Evolutionary conservation across 2,888 invertebrate species (phyloP).

Genomic region (Drosophila buzzatii): DNA sequence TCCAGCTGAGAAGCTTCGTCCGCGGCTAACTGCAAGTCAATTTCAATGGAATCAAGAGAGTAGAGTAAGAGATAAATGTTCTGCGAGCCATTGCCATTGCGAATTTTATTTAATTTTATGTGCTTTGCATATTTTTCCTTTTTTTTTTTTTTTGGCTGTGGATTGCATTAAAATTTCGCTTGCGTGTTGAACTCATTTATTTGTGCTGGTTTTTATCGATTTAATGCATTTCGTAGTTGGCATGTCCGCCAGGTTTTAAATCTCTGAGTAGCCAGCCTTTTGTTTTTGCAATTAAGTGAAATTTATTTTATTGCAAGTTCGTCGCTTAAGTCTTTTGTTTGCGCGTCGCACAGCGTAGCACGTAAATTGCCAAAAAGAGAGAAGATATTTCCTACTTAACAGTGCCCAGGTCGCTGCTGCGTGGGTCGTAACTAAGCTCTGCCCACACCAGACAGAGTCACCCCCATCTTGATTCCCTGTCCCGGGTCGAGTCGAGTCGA

Average conservation of each 20-base stretch:
- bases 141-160: slow-evolving; percentile 22
- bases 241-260: slow-evolving; percentile 43
- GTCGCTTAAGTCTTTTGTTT: slow-evolving; percentile 79
- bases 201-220: slow-evolving; percentile 68
- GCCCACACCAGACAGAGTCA: slow-evolving; percentile 1
- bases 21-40: slow-evolving; percentile 31
- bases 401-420: slow-evolving; percentile 38
- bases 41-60: slow-evolving; percentile 64
- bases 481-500: slow-evolving; percentile 32
- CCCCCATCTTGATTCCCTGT: slow-evolving; percentile 5
- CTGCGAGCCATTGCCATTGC: slow-evolving; percentile 33
- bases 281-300: slow-evolving; percentile 75
- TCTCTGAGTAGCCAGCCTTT: slow-evolving; percentile 27
- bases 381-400: slow-evolving; percentile 70
- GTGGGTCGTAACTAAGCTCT: slow-evolving; percentile 60
- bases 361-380: slow-evolving; percentile 66
- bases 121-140: slow-evolving; percentile 63
- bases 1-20: slow-evolving; percentile 41
- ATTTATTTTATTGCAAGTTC: slow-evolving; percentile 77
- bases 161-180: slow-evolving; percentile 70
- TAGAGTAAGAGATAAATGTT: slow-evolving; percentile 59
- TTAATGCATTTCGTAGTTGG: slow-evolving; percentile 71
- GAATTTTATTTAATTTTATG: slow-evolving; percentile 69
- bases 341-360: slow-evolving; percentile 66
- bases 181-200: slow-evolving; percentile 78